A percentile compares a stretch with the other conserved stretches of the same genome.
These are phyloP conservation scores for Eupristina koningsbergeri DNA, from an alignment of 1,140 invertebrate genomes.

Conservation along the genomic window DNA sequence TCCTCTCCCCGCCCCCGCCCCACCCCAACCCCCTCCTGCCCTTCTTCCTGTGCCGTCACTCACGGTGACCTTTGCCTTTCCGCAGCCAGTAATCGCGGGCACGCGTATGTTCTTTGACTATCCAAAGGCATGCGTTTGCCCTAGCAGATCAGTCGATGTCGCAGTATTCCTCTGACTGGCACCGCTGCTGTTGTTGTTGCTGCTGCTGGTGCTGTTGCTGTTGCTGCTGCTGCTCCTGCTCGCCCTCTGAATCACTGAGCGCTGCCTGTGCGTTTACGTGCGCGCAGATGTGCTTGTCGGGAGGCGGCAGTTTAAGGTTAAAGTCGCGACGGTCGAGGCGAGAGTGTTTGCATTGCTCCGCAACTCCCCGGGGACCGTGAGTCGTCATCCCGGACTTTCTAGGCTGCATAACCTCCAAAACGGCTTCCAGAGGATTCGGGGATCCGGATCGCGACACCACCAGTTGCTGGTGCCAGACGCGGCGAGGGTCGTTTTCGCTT, in stretches of 20 bases:
- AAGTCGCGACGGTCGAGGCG: neutral
- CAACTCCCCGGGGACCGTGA: neutral
- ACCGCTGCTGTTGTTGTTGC: too few relatives aligned
- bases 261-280: too few relatives aligned
- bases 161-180: too few relatives aligned
- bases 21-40: neutral
- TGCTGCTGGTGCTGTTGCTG: neutral
- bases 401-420: neutral
- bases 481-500: too few relatives aligned
- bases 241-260: neutral
- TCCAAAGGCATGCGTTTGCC: neutral
- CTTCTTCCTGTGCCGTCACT: neutral
- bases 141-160: too few relatives aligned
- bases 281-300: neutral
- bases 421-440: too few relatives aligned
- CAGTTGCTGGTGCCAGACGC: too few relatives aligned
- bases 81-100: neutral
- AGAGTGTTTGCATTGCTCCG: neutral
- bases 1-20: too few relatives aligned
- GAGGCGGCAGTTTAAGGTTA: neutral
- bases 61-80: conserved; percentile 21
- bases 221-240: neutral
- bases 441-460: too few relatives aligned
- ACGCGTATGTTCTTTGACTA: neutral
- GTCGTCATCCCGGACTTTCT: neutral